Percentiles rank a stretch among this genome's conserved stretches.
Conservation (phyloP, 2,797 vertebrate genomes). For the Vespertilio murinus region DNA sequence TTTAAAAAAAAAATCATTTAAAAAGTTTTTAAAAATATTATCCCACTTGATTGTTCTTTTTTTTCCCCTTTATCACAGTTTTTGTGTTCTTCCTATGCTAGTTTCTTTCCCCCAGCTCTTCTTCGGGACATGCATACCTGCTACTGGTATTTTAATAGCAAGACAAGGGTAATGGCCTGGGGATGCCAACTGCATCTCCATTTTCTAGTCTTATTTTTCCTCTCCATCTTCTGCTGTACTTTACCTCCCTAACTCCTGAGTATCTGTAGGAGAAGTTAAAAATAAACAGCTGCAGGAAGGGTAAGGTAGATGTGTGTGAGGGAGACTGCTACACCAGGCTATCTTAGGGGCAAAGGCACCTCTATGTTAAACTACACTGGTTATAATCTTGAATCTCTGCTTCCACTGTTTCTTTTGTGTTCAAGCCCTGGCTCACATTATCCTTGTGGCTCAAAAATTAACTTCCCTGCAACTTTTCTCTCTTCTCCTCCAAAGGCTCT, state of each 20-base stretch:
- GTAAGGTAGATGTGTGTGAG: too few species aligned
- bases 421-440: not conserved
- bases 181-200: not conserved
- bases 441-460: not conserved
- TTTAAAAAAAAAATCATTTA: too few species aligned
- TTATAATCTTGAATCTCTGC: too few species aligned
- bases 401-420: not conserved
- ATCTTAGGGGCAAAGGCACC: accelerated
- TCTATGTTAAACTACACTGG: accelerated
- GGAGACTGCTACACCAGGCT: not conserved
- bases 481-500: not conserved
- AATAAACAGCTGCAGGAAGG: not conserved
- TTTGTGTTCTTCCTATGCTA: not conserved
- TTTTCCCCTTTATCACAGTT: not conserved
- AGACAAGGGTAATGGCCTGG: not conserved
- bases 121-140: not conserved
- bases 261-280: not conserved
- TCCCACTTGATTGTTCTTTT: not conserved
- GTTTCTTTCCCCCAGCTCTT: not conserved
- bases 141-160: not conserved
- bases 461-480: not conserved
- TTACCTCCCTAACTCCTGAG: not conserved
- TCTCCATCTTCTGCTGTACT: not conserved
- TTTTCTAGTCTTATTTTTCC: not conserved
- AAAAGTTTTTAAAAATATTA: not conserved